Evolutionary conservation across 2,113 vertebrate species (phyloP).

Genomic region (Dipodomys ordii): DNA sequence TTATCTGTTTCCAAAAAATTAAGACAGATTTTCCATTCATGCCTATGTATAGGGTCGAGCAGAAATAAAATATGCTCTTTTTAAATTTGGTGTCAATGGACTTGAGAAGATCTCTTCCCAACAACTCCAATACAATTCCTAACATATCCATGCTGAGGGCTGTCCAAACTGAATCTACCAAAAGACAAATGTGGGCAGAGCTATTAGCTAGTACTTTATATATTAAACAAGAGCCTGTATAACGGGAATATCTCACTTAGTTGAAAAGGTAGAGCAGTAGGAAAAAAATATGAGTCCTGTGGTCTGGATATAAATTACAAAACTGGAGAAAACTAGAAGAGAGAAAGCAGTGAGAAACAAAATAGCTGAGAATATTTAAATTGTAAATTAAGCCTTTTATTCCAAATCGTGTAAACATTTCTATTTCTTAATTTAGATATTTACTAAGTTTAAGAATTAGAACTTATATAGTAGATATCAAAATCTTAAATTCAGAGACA

Average conservation of each 20-base stretch:
- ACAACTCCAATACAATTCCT: not conserved
- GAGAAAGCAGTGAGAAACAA: conserved; percentile 20
- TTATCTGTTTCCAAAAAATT: conserved; percentile 34
- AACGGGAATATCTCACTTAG: conserved; percentile 34
- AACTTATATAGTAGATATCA: conserved; percentile 26
- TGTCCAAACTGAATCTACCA: conserved; percentile 32
- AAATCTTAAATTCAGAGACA: conserved; percentile 28
- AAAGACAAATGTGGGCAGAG: conserved; percentile 15
- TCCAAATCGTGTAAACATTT: conserved; percentile 31
- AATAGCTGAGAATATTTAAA: conserved; percentile 47
- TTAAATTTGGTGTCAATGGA: not conserved
- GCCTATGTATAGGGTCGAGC: not conserved
- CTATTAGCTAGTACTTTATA: conserved; percentile 4
- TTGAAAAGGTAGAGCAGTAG: not conserved
- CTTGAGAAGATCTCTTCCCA: not conserved
- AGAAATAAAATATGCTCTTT: conserved; percentile 10
- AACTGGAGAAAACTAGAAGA: not conserved
- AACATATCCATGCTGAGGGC: not conserved
- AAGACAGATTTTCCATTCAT: conserved; percentile 45
- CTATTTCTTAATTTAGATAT: conserved; percentile 52
- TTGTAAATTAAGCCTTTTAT: conserved; percentile 43
- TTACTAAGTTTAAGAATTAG: conserved; percentile 52
- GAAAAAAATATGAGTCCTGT: conserved; percentile 13
- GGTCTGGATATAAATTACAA: conserved; percentile 33
- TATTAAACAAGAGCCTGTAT: conserved; percentile 4